Evolutionary conservation across 2,113 vertebrate genomes (phyloP).

Genomic region (Benitochromis conjunctus): DNA sequence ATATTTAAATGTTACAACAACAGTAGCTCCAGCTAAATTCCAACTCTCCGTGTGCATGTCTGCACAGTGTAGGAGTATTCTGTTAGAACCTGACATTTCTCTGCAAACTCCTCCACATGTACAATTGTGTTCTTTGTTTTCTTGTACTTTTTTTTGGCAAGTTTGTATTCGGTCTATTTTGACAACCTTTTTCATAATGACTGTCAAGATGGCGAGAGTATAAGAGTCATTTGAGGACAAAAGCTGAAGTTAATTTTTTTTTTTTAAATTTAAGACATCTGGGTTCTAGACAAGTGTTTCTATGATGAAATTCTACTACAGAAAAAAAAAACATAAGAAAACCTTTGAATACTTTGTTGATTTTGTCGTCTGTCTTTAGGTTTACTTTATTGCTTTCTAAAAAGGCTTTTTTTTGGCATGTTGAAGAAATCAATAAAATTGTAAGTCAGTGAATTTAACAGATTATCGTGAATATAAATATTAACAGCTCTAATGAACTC

Average conservation of each 20-base stretch:
- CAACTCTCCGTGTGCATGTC: slow-evolving; percentile 25
- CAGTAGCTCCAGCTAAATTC: slow-evolving; percentile 32
- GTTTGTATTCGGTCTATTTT: slow-evolving; percentile 27
- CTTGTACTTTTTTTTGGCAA: slow-evolving; percentile 14
- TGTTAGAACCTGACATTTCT: slow-evolving; percentile 52
- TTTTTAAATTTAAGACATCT: neutral
- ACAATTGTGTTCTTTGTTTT: slow-evolving; percentile 56
- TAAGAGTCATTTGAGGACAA: slow-evolving; percentile 26
- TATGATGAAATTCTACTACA: neutral
- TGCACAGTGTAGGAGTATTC: slow-evolving; percentile 66
- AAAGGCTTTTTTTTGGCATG: neutral
- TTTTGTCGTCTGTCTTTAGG: neutral
- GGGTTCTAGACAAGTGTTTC: neutral
- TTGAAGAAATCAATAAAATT: neutral
- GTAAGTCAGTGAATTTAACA: neutral
- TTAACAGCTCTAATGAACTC: neutral
- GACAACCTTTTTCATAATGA: neutral
- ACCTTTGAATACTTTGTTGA: neutral
- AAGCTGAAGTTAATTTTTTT: neutral
- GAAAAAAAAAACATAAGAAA: neutral
- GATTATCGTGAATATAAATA: neutral
- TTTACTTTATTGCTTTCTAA: neutral
- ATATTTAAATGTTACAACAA: slow-evolving; percentile 2
- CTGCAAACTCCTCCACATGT: slow-evolving; percentile 66
- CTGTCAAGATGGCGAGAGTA: neutral